Conservation (phyloP, 2,113 vertebrate genomes). For the Triplophysa siluroides region DNA sequence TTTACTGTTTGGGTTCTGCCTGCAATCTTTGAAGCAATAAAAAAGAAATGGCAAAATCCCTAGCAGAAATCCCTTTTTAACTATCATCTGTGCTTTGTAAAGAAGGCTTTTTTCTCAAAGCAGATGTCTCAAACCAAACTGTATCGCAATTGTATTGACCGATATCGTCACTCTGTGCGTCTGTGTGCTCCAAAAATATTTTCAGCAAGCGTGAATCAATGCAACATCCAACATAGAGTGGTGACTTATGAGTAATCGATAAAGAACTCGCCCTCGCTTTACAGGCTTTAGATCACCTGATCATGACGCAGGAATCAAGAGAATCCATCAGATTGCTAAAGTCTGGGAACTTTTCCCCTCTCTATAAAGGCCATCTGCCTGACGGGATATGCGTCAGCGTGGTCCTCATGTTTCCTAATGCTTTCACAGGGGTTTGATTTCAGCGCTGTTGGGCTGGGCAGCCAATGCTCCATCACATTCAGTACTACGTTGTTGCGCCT, state of each 20-base stretch:
- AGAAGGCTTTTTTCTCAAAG: background rate
- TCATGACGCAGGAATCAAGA: conserved; percentile 67
- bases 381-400: conserved; percentile 64
- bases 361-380: conserved; percentile 64
- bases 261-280: conserved; percentile 51
- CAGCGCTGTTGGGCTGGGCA: conserved; percentile 36
- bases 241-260: conserved; percentile 47
- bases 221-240: conserved; percentile 64
- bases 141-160: conserved; percentile 22
- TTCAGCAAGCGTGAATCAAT: conserved; percentile 28
- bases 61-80: background rate
- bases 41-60: no score
- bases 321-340: conserved; percentile 57
- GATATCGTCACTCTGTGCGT: conserved; percentile 23
- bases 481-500: background rate
- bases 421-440: conserved; percentile 63
- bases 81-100: background rate
- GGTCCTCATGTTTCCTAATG: conserved; percentile 60
- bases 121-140: background rate
- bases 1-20: background rate
- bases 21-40: background rate
- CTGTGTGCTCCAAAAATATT: conserved; percentile 38
- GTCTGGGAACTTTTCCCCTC: conserved; percentile 49
- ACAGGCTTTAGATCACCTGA: conserved; percentile 48
- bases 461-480: conserved; percentile 16